Evolutionary conservation across 2,888 invertebrate genomes (phyloP).

Genomic region (Physocephala rufipes): DNA sequence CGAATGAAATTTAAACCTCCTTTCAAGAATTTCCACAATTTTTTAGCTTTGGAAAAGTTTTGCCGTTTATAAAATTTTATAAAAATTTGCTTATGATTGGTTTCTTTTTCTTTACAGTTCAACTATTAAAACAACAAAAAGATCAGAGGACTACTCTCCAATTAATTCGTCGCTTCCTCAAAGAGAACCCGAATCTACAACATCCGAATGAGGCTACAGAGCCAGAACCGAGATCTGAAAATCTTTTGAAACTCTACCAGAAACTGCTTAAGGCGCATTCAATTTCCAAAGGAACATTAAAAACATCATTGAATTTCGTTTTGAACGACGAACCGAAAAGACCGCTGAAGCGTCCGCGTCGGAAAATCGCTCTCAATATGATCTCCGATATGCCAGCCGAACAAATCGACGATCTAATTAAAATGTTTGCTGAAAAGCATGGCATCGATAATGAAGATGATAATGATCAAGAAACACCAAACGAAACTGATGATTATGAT

Average conservation of each 20-base stretch:
- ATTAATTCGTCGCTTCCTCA: constrained; percentile 51
- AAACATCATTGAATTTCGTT: constrained; percentile 54
- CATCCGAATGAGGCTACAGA: constrained; percentile 31
- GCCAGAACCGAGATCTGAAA: not conserved
- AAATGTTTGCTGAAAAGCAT: constrained; percentile 52
- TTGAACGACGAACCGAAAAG: constrained; percentile 48
- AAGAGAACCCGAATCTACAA: constrained; percentile 54
- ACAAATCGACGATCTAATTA: constrained; percentile 51
- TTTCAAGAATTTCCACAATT: too few relatives aligned
- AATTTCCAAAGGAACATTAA: constrained; percentile 48
- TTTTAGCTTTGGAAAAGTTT: too few relatives aligned
- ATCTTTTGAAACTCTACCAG: constrained; percentile 47
- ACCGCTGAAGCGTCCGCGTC: constrained; percentile 49
- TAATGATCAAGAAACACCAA: constrained; percentile 37
- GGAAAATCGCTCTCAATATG: constrained; percentile 56
- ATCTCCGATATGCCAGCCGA: constrained; percentile 56
- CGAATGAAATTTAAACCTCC: too few relatives aligned
- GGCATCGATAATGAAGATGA: constrained; percentile 42
- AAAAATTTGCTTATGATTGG: too few relatives aligned
- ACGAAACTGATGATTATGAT: constrained; percentile 42
- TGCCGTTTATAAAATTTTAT: not conserved
- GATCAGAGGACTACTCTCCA: constrained; percentile 53
- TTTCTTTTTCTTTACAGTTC: constrained; percentile 46
- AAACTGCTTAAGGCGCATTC: constrained; percentile 47
- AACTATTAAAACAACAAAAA: constrained; percentile 54